These are phyloP conservation scores for Salvelinus fontinalis DNA, from an alignment of 2,113 vertebrate genomes.

Conservation along the genomic window DNA sequence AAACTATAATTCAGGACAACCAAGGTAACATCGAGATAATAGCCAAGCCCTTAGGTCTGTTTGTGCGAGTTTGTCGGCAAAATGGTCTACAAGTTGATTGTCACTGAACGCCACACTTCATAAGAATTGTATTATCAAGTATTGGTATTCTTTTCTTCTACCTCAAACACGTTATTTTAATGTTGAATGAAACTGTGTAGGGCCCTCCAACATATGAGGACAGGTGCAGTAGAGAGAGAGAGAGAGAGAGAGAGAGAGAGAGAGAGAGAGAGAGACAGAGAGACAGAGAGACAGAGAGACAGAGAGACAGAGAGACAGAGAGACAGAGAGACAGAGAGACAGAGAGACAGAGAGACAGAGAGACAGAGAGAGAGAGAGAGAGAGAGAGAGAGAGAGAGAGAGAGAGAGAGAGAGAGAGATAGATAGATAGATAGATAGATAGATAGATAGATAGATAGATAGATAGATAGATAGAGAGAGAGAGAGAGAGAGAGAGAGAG, in stretches of 20 bases:
- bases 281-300: background rate
- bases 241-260: background rate
- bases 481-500: background rate
- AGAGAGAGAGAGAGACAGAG: conserved; percentile 2
- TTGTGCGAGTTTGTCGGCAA: conserved; percentile 56
- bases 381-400: background rate
- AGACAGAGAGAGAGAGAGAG: conserved; percentile 1
- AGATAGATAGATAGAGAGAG: background rate
- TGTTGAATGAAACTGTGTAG: conserved; percentile 21
- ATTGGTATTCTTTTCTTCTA: background rate
- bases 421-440: background rate
- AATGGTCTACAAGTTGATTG: conserved; percentile 26
- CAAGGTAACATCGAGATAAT: conserved; percentile 52
- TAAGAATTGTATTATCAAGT: conserved; percentile 7
- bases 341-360: background rate
- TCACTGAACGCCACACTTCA: conserved; percentile 32
- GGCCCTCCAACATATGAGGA: conserved; percentile 8
- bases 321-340: background rate
- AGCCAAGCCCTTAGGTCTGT: conserved; percentile 35
- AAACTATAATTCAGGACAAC: conserved; percentile 49
- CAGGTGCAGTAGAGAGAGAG: background rate
- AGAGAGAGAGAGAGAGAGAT: background rate
- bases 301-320: conserved; percentile 2
- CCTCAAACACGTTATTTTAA: conserved; percentile 17
- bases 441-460: background rate